Percentiles rank a stretch among this genome's conserved stretches.
These are phyloP conservation scores for Parochlus steinenii DNA, from an alignment of 2,888 invertebrate species.

Conservation along the genomic window DNA sequence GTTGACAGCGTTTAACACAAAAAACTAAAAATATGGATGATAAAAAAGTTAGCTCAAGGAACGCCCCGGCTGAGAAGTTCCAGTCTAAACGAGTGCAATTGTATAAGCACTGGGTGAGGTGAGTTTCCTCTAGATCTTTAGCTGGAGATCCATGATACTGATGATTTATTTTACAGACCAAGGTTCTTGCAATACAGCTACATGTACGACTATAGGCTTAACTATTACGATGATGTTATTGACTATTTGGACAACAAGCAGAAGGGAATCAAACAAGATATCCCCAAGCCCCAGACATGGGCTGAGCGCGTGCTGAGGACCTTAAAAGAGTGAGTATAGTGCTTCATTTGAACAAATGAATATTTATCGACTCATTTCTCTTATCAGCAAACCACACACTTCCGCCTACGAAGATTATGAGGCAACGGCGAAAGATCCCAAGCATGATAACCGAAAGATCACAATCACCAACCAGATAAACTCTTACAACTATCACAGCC, in stretches of 20 bases:
- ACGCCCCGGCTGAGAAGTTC: constrained; percentile 1
- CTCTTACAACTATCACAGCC: constrained; percentile 57
- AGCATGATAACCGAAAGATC: constrained; percentile 36
- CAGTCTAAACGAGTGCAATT: constrained; percentile 35
- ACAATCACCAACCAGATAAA: constrained; percentile 47
- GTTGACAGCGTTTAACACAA: not conserved
- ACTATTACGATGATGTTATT: constrained; percentile 75
- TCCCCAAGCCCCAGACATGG: constrained; percentile 71
- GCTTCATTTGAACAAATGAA: not conserved
- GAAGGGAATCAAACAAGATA: constrained; percentile 47
- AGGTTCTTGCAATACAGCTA: constrained; percentile 67
- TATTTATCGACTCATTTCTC: not conserved
- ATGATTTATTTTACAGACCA: constrained; percentile 37
- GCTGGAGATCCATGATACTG: not conserved
- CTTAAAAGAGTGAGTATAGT: constrained; percentile 30
- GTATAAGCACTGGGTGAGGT: constrained; percentile 68
- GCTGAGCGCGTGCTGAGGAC: constrained; percentile 64
- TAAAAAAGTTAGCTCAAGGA: constrained; percentile 5
- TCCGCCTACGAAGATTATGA: constrained; percentile 9
- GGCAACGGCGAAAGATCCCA: constrained; percentile 14
- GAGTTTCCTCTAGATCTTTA: constrained; percentile 16
- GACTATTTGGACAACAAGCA: constrained; percentile 63
- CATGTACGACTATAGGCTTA: constrained; percentile 67
- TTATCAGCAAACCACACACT: constrained; percentile 12
- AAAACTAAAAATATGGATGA: constrained; percentile 7